Percentiles rank a stretch among this genome's conserved stretches.
Evolutionary conservation across 1,140 invertebrate species (phyloP).

Genomic region (Meloidogyne chitwoodi): DNA sequence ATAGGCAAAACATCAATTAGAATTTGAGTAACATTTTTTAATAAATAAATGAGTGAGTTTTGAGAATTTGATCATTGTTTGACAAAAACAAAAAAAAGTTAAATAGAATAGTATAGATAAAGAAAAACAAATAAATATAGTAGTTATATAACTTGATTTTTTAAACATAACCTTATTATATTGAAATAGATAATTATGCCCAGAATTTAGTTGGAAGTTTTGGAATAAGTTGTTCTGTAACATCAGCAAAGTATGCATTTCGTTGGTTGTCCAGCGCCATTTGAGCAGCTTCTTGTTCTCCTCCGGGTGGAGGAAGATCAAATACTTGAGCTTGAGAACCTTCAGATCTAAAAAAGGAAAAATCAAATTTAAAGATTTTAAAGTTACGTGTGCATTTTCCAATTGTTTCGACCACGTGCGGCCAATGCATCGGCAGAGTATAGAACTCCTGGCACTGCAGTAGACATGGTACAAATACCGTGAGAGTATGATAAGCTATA

Average conservation of each 20-base stretch:
- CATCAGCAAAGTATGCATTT: not conserved
- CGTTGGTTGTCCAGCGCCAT: not conserved
- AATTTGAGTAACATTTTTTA: no score
- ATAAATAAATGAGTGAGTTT: no score
- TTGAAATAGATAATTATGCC: not conserved
- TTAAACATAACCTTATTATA: not conserved
- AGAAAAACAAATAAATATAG: no score
- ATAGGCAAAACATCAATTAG: no score
- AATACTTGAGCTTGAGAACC: not conserved
- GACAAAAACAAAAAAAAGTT: no score
- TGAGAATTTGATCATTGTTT: no score
- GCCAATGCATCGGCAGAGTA: constrained; percentile 1
- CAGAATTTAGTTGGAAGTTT: constrained; percentile 26
- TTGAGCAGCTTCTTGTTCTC: not conserved
- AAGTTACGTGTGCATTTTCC: constrained; percentile 11
- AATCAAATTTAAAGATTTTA: no score
- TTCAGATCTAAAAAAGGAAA: not conserved
- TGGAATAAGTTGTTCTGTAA: constrained; percentile 14
- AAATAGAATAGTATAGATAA: no score
- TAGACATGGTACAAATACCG: constrained; percentile 2
- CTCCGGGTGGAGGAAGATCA: not conserved
- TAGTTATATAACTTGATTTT: not conserved
- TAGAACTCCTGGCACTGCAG: not conserved
- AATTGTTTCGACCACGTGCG: constrained; percentile 10
- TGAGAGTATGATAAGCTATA: not conserved